These are phyloP conservation scores for Saccostrea cuccullata DNA, from an alignment of 1,140 invertebrate genomes.

Conservation along the genomic window DNA sequence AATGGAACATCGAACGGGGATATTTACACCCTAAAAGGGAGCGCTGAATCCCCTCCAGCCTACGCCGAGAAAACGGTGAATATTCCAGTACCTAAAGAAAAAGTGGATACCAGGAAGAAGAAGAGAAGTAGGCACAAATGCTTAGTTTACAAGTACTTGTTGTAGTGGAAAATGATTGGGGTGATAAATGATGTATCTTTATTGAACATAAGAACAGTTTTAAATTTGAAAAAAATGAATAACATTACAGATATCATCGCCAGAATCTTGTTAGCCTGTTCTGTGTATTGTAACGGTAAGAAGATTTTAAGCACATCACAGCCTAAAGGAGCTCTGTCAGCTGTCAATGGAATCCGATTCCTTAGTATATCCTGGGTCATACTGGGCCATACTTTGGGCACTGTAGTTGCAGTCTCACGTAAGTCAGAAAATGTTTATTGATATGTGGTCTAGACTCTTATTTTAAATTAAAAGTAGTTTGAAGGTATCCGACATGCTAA, in stretches of 20 bases:
- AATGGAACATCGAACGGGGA: background rate
- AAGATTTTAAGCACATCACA: conserved; percentile 8
- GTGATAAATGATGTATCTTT: too few relatives aligned
- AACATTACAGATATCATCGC: background rate
- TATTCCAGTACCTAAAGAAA: background rate
- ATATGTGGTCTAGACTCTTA: background rate
- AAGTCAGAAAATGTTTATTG: background rate
- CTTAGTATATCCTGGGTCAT: conserved; percentile 2
- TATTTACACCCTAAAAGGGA: background rate
- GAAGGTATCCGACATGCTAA: too few relatives aligned
- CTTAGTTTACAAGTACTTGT: background rate
- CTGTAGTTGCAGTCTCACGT: background rate
- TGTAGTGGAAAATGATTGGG: too few relatives aligned
- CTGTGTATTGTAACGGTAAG: conserved; percentile 8
- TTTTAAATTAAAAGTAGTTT: background rate
- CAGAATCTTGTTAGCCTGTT: conserved; percentile 16
- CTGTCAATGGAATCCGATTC: background rate
- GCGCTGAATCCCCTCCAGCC: background rate
- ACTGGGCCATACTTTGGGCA: background rate
- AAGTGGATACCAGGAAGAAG: background rate
- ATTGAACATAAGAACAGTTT: too few relatives aligned
- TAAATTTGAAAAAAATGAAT: background rate
- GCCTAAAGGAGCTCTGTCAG: background rate
- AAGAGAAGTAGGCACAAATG: background rate
- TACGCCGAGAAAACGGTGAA: background rate